phyloP scores from a whole-genome alignment of 2,113 vertebrate species.

The Sander vitreus region DNA sequence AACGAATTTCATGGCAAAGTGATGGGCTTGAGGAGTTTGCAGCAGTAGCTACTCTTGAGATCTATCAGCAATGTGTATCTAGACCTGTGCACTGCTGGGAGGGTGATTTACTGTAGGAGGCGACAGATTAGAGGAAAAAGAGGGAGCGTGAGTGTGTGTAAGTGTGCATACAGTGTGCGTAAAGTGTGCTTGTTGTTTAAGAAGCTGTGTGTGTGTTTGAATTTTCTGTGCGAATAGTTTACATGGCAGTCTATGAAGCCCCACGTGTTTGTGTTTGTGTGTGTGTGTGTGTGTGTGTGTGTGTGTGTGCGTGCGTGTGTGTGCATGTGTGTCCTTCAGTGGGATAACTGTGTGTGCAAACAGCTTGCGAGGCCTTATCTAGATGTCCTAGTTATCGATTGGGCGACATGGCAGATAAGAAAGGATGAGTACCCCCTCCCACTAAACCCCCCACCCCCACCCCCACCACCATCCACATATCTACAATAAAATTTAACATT shows the following conservation, averaged over 20 bases:
- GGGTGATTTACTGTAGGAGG: constrained; percentile 47
- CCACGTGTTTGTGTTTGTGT: constrained; percentile 4
- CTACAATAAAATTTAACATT: background rate
- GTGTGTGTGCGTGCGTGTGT: constrained; percentile 55
- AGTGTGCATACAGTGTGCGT: constrained; percentile 4
- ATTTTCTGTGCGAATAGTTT: background rate
- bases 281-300: constrained; percentile 26
- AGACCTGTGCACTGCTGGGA: constrained; percentile 41
- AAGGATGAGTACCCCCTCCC: constrained; percentile 71
- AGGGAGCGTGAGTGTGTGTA: constrained; percentile 19
- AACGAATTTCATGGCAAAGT: constrained; percentile 48
- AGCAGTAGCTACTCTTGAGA: constrained; percentile 18
- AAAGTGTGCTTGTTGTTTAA: constrained; percentile 21
- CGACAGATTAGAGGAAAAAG: constrained; percentile 8
- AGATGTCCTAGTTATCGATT: constrained; percentile 85
- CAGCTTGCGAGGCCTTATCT: constrained; percentile 76
- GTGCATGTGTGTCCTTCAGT: constrained; percentile 59
- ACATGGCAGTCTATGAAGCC: background rate
- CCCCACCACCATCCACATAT: constrained; percentile 79
- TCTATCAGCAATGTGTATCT: constrained; percentile 44
- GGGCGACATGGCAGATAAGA: constrained; percentile 80
- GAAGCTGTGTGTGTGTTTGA: constrained; percentile 11
- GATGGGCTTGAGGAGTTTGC: constrained; percentile 26
- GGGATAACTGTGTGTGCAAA: constrained; percentile 69
- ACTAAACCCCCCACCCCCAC: constrained; percentile 12